These are phyloP conservation scores for Odontesthes bonariensis DNA, from an alignment of 2,113 vertebrate species.

Conservation along the genomic window DNA sequence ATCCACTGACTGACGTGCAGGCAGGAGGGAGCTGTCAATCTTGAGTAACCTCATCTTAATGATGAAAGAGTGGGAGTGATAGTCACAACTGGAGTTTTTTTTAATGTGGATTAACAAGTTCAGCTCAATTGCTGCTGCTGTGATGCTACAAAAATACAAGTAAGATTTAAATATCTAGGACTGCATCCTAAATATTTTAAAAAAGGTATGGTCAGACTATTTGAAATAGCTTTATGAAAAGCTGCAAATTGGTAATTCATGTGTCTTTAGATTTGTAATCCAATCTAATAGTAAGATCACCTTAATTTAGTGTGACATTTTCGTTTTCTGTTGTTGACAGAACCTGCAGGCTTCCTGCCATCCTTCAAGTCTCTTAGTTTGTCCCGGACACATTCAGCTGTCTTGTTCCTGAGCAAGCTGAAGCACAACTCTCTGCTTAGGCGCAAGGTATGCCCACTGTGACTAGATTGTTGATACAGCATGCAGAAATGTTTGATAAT, in stretches of 20 bases:
- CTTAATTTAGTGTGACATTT: constrained; percentile 27
- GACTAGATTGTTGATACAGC: constrained; percentile 32
- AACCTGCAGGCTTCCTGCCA: constrained; percentile 40
- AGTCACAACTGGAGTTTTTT: constrained; percentile 24
- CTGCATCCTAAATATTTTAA: background rate
- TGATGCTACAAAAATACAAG: constrained; percentile 24
- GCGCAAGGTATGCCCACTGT: constrained; percentile 76
- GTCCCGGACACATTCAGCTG: constrained; percentile 78
- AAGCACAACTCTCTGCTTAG: constrained; percentile 88
- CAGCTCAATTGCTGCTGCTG: constrained; percentile 28
- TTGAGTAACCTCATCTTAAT: constrained; percentile 49
- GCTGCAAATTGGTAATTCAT: constrained; percentile 22
- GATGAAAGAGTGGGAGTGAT: constrained; percentile 42
- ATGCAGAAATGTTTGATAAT: constrained; percentile 23
- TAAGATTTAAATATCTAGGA: background rate
- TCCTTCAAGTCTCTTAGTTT: constrained; percentile 65
- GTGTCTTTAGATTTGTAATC: background rate
- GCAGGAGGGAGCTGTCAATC: constrained; percentile 64
- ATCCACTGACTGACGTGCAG: constrained; percentile 62
- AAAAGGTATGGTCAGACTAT: background rate
- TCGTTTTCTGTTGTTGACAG: constrained; percentile 61
- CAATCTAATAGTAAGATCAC: background rate
- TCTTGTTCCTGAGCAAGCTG: constrained; percentile 92
- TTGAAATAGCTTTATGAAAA: constrained; percentile 13
- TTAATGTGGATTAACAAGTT: constrained; percentile 36